Evolutionary conservation across 2,888 invertebrate species (phyloP), one percentile per base, ranked within the genome.

Genomic region (Dasypolia templi): DNA sequence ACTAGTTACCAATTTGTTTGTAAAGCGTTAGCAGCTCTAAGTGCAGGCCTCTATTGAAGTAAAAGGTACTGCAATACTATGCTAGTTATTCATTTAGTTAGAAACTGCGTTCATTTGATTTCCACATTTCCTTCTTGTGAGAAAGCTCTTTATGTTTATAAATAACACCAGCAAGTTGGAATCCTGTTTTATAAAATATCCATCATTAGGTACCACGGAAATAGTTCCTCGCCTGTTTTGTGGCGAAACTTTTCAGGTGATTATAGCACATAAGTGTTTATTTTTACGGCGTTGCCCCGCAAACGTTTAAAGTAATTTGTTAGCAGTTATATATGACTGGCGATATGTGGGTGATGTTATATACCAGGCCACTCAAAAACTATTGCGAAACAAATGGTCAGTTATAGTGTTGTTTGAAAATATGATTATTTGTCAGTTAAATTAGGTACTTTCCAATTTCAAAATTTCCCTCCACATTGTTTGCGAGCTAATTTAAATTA

Each of bases 121-220:
- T 29, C n/a, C 53, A 5, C 53, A 26, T 26, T 53, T 14, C 26
- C 17, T 29, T 3, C 7, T 55, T 26, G 53, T 55, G 17, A 17
- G 53, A 1, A 29, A 22, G 51, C 11, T 35, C n/a, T 61, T 26
- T n/a, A 51, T 58, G 65, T 72, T 58, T 65, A 55, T 69, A 72
- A 68, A 72, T 51, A 64, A 19, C 17, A 26, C 11, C 62, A 59
- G n/a, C 59, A 46, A 39, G n/a, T 58, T 69, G 42, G 51, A 61
- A 39, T 62, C 22, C 53, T 61, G 12, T 55, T 72, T 73, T 73
- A 62, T 72, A 55, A 55, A 67, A n/a, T 59, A 66, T 29, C 26
- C 44, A 49, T 26, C 17, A 61, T 53, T 66, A 22, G 14, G n/a
- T n/a, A n/a, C n/a, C 46, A 46, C 1, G 2, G 3, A 53, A 3